A percentile compares a stretch with the other conserved stretches of the same genome.
Conservation (phyloP, 1,140 invertebrate species). For the Cardiocondyla obscurior region DNA sequence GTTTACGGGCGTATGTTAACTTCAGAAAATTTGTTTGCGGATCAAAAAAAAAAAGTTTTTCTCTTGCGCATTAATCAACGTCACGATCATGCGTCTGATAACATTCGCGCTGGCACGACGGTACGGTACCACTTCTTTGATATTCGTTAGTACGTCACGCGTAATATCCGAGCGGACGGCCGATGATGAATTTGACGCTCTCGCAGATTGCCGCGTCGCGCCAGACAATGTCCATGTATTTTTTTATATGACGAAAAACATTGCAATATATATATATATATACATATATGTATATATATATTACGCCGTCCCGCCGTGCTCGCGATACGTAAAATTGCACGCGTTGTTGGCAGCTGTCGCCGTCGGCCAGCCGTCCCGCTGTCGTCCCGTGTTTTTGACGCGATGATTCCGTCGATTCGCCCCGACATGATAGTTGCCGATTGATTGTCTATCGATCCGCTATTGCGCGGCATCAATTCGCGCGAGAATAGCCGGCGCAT, state of each 20-base stretch:
- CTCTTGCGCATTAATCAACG: constrained; percentile 13
- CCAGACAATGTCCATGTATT: constrained; percentile 45
- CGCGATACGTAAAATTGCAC: constrained; percentile 68
- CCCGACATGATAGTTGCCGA: constrained; percentile 61
- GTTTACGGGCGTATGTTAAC: not conserved
- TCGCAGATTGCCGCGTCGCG: constrained; percentile 44
- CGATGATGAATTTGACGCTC: constrained; percentile 55
- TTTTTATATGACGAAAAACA: constrained; percentile 58
- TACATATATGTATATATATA: no score
- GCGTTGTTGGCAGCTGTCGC: constrained; percentile 74
- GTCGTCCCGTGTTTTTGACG: constrained; percentile 73
- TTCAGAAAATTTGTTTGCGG: not conserved
- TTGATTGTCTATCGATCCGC: constrained; percentile 68
- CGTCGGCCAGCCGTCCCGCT: constrained; percentile 68
- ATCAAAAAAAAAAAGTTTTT: not conserved
- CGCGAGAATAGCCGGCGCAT: constrained; percentile 24
- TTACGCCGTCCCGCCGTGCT: constrained; percentile 36
- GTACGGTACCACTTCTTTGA: constrained; percentile 46
- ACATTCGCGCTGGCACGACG: constrained; percentile 32
- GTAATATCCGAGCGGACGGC: constrained; percentile 43
- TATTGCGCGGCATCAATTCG: constrained; percentile 52
- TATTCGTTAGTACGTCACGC: constrained; percentile 47
- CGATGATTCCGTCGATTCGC: constrained; percentile 60
- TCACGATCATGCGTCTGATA: constrained; percentile 16
- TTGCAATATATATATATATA: constrained; percentile 38